Base-by-base conservation (phyloP, 2,113 vertebrate species). In the Mormyrus iriodes region DNA sequence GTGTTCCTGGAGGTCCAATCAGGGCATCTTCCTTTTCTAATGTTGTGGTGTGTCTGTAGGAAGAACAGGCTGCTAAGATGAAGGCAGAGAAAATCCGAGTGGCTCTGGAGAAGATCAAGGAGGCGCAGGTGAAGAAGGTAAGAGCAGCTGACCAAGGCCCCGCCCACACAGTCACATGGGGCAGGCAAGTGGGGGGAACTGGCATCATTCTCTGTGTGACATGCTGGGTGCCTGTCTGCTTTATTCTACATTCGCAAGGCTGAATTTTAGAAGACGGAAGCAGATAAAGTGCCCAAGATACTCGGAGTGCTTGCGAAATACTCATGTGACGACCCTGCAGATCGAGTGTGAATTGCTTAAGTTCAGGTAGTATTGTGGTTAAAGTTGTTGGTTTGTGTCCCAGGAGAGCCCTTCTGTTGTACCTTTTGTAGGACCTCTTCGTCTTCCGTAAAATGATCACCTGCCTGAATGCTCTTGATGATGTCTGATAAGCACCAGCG, bases 61-160 rank as follows among this genome's bases (percentile, higher is more conserved):
- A 98, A 92, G 97, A 98, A 86, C 97, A 98, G 91, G 97, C 96
- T 91, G 97, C 97, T 91, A 98, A 97, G 92, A 89, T 97, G 89
- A 98, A 99, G 94, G 98, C 98, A 12, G 97, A 99, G 90, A 99
- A 97, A 91, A 99, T 99, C 90, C 94, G 97, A 88, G 95, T 98
- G 85, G 98, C 98, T 0, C 94, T 99, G 90, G 98, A 99, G 95
- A 98, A 99, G 94, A 99, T 99, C 94, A 99, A 98, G 94, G 98
- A 99, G 93, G 98, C 98, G 51, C 98, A 99, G 94, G 97, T 99
- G 88, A 99, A 99, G 95, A 99, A 99, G 97, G 98, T 98, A 91
- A 91, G 91, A 88, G 5, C 15, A 12, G 3, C 8, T 24, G n/a
- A 12, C n/a, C 19, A 6, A 15, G 4, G 27, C 2, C 7, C 17